Evolutionary conservation across 1,140 invertebrate species (phyloP), one percentile per base, ranked within the genome.

Genomic region (Uloborus diversus): DNA sequence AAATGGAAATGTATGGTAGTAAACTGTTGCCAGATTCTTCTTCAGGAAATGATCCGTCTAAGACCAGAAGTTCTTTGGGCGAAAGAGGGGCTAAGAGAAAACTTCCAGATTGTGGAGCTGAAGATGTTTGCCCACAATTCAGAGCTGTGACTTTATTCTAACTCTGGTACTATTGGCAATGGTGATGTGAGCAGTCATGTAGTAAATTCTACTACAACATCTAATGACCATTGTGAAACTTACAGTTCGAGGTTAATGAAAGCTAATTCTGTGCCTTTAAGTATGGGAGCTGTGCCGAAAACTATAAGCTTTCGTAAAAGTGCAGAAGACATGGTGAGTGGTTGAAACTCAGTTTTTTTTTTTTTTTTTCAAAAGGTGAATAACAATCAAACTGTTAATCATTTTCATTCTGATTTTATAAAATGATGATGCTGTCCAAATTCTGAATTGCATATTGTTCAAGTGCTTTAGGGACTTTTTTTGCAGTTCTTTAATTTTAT

Each of bases 301-400:
- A 95, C 94, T 83, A 96, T 96, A 81, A 95, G 93, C 84, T 96
- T 96, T 84, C 94, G 96, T 88, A 94, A 94, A 86, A 94, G 93
- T 3, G 94, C 94, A 1, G 93, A 96, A 84, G 56, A 69, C 17
- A 61, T 79, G 75, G 75, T 78, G 13, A 27, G 32, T 78, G 47
- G 11, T 3, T n/a, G n/a, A n/a, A n/a, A n/a, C n/a, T n/a, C n/a
- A n/a, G n/a, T n/a, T n/a, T n/a, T n/a, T 47, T 28, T 47, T 70
- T 35, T 35, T 37, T 17, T 68, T 49, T 68, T 0, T 25, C 11
- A 61, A 32, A 30, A 61, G n/a, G n/a, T n/a, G n/a, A n/a, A n/a
- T n/a, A n/a, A n/a, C n/a, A n/a, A n/a, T n/a, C n/a, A n/a, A n/a
- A n/a, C n/a, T n/a, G n/a, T n/a, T n/a, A n/a, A n/a, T n/a, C n/a